Conservation (phyloP, 2,113 vertebrate genomes). For the Calidris pygmaea region DNA sequence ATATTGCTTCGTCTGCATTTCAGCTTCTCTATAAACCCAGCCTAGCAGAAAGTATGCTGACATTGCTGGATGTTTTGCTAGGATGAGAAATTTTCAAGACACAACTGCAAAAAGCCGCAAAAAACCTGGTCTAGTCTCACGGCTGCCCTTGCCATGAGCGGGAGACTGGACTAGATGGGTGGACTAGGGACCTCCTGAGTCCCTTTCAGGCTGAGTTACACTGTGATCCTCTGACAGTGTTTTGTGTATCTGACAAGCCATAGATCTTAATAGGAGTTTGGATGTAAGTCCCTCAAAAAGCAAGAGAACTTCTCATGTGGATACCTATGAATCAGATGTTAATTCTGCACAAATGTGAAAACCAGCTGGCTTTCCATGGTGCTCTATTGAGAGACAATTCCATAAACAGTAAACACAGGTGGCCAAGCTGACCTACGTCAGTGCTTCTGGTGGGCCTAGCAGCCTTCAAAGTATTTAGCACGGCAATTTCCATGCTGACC, state of each 20-base stretch:
- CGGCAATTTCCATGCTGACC: not conserved
- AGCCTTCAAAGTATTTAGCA: not conserved
- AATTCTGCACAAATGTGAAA: not conserved
- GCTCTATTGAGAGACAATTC: not conserved
- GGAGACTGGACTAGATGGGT: not conserved
- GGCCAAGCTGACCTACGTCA: not conserved
- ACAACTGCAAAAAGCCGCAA: not conserved
- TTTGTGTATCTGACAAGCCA: not conserved
- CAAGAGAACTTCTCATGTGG: not conserved
- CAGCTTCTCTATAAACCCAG: not conserved
- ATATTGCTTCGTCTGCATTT: not conserved
- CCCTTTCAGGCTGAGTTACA: accelerated
- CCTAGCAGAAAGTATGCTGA: not conserved
- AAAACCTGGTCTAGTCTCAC: not conserved
- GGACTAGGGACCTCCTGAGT: not conserved
- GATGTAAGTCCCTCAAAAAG: not conserved
- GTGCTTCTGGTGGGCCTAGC: not conserved
- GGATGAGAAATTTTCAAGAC: constrained; percentile 13
- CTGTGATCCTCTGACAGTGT: not conserved
- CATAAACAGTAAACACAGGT: constrained; percentile 6
- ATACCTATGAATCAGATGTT: not conserved
- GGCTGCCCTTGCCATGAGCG: not conserved
- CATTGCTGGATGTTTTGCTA: not conserved
- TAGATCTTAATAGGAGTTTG: not conserved
- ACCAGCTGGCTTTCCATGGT: not conserved